Conservation (phyloP, 2,797 vertebrate genomes). For the Cyprinodon diabolis region DNA sequence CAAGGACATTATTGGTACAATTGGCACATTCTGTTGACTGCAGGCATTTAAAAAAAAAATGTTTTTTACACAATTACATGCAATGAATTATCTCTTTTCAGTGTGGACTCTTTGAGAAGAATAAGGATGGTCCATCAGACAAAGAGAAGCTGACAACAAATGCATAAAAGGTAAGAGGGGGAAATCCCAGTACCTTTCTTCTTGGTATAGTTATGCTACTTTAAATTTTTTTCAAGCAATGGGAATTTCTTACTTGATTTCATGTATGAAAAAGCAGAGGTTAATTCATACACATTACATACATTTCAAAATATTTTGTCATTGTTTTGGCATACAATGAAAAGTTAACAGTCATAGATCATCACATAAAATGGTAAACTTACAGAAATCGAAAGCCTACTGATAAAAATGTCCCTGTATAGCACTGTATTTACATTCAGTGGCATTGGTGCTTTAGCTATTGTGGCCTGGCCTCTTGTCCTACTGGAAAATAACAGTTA, state of each 20-base stretch:
- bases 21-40: conserved; percentile 3
- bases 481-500: neutral
- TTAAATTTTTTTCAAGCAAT: conserved; percentile 31
- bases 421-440: no score
- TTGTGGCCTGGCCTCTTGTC: neutral
- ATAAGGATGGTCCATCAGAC: conserved; percentile 93
- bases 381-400: no score
- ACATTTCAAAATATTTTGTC: neutral
- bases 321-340: neutral
- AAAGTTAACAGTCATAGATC: neutral
- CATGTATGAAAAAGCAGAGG: neutral
- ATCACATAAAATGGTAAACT: no score
- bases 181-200: conserved; percentile 30
- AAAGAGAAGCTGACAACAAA: conserved; percentile 97
- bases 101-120: conserved; percentile 98
- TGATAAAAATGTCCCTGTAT: no score
- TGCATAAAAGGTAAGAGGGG: conserved; percentile 83
- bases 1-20: neutral
- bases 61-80: conserved; percentile 56
- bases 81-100: conserved; percentile 91
- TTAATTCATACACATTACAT: neutral
- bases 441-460: neutral
- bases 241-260: conserved; percentile 33
- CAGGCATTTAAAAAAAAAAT: neutral
- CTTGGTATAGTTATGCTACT: conserved; percentile 51